These are phyloP conservation scores for Pandemis corylana DNA, from an alignment of 2,888 invertebrate species.

Conservation along the genomic window DNA sequence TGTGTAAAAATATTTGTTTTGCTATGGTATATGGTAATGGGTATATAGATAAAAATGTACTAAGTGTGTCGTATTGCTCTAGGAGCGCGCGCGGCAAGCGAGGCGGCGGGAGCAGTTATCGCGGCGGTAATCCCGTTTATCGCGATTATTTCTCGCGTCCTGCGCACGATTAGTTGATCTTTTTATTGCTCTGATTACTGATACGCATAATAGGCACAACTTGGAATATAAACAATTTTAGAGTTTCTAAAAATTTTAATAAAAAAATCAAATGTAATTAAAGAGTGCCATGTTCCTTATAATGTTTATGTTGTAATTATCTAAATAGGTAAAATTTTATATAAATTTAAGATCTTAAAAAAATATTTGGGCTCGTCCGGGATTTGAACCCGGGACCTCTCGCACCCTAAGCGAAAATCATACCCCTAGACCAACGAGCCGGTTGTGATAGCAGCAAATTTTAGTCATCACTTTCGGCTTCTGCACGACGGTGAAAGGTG, in stretches of 20 bases:
- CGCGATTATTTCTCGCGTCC: background rate
- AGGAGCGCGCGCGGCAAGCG: background rate
- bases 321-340: background rate
- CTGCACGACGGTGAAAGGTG: conserved; percentile 17
- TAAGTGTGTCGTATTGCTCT: background rate
- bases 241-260: background rate
- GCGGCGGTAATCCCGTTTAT: background rate
- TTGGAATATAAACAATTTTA: background rate
- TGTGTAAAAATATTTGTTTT: no score
- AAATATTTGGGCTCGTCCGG: conserved; percentile 79
- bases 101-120: background rate
- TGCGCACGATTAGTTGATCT: background rate
- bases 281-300: no score
- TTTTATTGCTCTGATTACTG: conserved; percentile 10
- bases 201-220: background rate
- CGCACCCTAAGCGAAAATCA: conserved; percentile 86
- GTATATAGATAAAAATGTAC: no score
- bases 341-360: background rate
- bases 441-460: conserved; percentile 39
- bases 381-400: conserved; percentile 86
- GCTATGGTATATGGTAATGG: no score
- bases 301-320: no score
- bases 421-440: conserved; percentile 86
- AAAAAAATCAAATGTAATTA: background rate
- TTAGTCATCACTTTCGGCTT: background rate